Evolutionary conservation across 2,113 vertebrate genomes (phyloP).

Genomic region (Megaceryle torquata): DNA sequence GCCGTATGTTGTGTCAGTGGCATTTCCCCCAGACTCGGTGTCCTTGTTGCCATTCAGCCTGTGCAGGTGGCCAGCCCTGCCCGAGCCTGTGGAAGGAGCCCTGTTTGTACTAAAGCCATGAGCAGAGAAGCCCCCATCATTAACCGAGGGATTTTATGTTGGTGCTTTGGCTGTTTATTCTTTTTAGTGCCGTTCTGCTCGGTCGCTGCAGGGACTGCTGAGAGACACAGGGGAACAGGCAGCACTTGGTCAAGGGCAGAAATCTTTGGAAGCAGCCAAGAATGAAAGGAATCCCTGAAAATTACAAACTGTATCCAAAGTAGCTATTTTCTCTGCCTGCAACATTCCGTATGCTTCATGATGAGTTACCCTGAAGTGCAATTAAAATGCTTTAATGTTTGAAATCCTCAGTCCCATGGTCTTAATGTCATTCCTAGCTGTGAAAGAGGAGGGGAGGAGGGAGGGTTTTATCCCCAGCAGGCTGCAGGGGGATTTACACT

Average conservation of each 20-base stretch:
- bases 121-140: neutral
- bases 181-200: neutral
- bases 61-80: neutral
- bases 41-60: neutral
- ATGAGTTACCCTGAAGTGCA: conserved; percentile 38
- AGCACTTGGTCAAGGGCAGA: conserved; percentile 8
- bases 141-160: neutral
- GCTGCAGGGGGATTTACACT: neutral
- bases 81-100: neutral
- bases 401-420: neutral
- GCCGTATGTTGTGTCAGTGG: neutral
- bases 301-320: conserved; percentile 16
- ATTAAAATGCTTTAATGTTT: conserved; percentile 32
- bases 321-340: conserved; percentile 15
- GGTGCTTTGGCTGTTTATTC: neutral
- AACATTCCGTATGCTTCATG: neutral
- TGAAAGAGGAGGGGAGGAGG: neutral
- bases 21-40: neutral
- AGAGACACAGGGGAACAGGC: neutral
- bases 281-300: conserved; percentile 26
- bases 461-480: neutral
- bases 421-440: neutral
- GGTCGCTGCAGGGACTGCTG: neutral
- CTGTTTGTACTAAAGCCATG: neutral
- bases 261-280: neutral